Evolutionary conservation across 2,888 invertebrate genomes (phyloP).

Genomic region (Drosophila trichaetosa): DNA sequence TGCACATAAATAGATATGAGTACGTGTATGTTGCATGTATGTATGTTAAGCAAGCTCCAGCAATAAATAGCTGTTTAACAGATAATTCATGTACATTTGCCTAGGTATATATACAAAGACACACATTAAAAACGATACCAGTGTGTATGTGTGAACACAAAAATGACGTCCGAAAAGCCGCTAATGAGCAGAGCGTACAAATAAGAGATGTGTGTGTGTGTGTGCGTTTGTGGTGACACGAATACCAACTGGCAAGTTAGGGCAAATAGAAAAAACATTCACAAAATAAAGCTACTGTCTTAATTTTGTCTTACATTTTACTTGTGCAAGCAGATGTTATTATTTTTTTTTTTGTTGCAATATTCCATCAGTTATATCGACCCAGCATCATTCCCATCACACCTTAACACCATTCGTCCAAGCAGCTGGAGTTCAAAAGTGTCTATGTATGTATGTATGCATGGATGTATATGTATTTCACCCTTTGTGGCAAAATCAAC

Average conservation of each 20-base stretch:
- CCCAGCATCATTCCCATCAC: slow-evolving; percentile 14
- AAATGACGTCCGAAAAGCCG: slow-evolving; percentile 69
- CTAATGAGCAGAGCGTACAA: slow-evolving; percentile 59
- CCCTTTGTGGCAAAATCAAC: slow-evolving; percentile 35
- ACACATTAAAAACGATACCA: slow-evolving; percentile 4
- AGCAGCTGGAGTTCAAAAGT: slow-evolving; percentile 34
- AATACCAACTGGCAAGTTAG: slow-evolving; percentile 44
- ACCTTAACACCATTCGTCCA: slow-evolving; percentile 1
- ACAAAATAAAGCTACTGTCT: slow-evolving; percentile 11
- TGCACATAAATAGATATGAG: neutral
- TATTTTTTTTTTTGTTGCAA: neutral
- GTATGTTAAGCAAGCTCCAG: slow-evolving; percentile 17
- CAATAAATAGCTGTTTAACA: slow-evolving; percentile 21
- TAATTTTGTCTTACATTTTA: slow-evolving; percentile 12
- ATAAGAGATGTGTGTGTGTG: slow-evolving; percentile 23
- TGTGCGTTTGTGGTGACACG: slow-evolving; percentile 27
- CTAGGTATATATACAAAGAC: slow-evolving; percentile 10
- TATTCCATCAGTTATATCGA: slow-evolving; percentile 17
- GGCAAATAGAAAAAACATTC: slow-evolving; percentile 29
- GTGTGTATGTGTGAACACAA: slow-evolving; percentile 22
- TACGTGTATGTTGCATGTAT: neutral
- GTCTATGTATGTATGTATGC: neutral
- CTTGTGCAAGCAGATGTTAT: neutral
- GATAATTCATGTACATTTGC: slow-evolving; percentile 10
- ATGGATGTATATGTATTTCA: slow-evolving; percentile 10